phyloP scores from a whole-genome alignment of 2,113 vertebrate species.

The Mesembrinibis cayennensis region DNA sequence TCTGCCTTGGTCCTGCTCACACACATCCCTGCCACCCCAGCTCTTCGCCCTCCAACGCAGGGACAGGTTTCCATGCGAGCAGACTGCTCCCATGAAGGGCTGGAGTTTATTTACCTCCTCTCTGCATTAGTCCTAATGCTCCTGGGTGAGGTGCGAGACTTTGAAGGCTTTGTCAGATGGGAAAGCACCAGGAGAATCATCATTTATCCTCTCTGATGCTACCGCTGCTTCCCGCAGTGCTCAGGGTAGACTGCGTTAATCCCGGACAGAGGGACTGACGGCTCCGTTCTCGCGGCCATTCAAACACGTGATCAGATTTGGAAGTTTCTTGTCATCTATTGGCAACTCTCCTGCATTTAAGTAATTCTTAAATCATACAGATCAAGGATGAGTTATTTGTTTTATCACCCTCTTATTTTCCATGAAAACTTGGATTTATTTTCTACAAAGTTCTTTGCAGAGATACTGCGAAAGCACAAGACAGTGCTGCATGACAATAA shows the following conservation, averaged over 20 bases:
- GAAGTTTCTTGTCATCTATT: not conserved
- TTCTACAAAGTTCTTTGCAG: not conserved
- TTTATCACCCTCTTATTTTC: not conserved
- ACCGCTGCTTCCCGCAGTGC: not conserved
- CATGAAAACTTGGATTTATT: not conserved
- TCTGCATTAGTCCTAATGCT: not conserved
- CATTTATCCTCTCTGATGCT: not conserved
- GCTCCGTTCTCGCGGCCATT: not conserved
- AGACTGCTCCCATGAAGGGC: not conserved
- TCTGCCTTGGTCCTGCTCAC: not conserved
- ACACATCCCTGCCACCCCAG: not conserved
- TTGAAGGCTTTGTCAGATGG: conserved; percentile 24
- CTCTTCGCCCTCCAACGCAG: rapidly evolving
- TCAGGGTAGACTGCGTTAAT: not conserved
- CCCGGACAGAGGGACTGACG: rapidly evolving
- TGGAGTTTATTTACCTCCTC: not conserved
- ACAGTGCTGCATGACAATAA: not conserved
- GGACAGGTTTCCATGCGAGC: rapidly evolving
- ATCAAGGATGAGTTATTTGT: not conserved
- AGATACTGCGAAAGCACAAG: not conserved
- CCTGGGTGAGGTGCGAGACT: not conserved
- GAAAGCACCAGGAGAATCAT: conserved; percentile 1
- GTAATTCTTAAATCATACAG: not conserved
- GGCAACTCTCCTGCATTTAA: not conserved
- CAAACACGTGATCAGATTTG: not conserved